These are phyloP conservation scores for Sinocyclocheilus grahami DNA, from an alignment of 2,113 vertebrate genomes.

Conservation along the genomic window DNA sequence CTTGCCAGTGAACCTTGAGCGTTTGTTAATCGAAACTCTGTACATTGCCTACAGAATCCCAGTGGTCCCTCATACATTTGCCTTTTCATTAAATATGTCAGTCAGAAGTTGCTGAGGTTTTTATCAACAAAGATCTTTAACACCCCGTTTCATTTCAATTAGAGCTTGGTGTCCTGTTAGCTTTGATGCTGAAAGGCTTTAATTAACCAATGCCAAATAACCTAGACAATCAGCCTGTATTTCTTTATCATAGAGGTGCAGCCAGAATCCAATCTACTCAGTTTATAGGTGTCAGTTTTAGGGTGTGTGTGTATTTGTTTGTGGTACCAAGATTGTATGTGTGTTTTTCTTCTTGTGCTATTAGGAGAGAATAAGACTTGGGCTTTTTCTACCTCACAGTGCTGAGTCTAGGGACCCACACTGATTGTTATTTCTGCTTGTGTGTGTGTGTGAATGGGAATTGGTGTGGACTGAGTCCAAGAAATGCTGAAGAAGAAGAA, in stretches of 20 bases:
- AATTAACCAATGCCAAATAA: slow-evolving; percentile 49
- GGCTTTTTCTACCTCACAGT: slow-evolving; percentile 31
- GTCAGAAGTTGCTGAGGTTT: background rate
- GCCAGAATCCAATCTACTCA: slow-evolving; percentile 52
- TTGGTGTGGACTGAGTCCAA: slow-evolving; percentile 53
- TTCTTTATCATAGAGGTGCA: slow-evolving; percentile 24
- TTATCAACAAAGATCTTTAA: slow-evolving; percentile 46
- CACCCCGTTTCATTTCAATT: slow-evolving; percentile 45
- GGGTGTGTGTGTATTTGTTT: background rate
- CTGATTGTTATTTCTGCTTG: slow-evolving; percentile 55
- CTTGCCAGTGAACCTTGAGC: background rate
- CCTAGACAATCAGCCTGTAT: slow-evolving; percentile 4
- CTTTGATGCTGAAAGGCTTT: slow-evolving; percentile 36
- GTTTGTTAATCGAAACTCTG: background rate
- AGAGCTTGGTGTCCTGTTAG: slow-evolving; percentile 53
- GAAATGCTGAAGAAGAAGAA: slow-evolving; percentile 65
- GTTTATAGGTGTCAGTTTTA: background rate
- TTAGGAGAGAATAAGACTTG: slow-evolving; percentile 52
- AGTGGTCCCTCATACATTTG: background rate
- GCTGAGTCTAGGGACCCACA: slow-evolving; percentile 37
- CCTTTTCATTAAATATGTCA: slow-evolving; percentile 6
- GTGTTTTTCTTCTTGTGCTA: slow-evolving; percentile 52
- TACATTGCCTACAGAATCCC: background rate
- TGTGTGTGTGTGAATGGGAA: slow-evolving; percentile 53
- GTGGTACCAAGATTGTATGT: slow-evolving; percentile 6